These are phyloP conservation scores for Cylindroiulus punctatus DNA, from an alignment of 2,888 invertebrate genomes.

Conservation along the genomic window DNA sequence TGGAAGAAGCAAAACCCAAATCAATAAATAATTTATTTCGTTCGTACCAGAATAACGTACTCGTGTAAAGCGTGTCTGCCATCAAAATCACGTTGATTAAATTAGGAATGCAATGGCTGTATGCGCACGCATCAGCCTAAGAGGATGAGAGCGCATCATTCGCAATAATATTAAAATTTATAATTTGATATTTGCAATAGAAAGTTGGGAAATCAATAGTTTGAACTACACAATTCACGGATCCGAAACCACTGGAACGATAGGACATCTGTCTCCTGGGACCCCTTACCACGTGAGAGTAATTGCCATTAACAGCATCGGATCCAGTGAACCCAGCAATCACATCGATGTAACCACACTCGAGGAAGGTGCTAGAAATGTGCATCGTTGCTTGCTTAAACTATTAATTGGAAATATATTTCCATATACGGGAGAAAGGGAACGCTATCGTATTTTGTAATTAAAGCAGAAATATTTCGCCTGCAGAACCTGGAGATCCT, in stretches of 20 bases:
- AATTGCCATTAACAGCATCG: slow-evolving; percentile 85
- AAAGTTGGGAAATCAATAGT: slow-evolving; percentile 59
- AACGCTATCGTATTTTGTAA: not conserved
- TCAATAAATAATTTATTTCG: not conserved
- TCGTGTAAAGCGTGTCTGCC: not conserved
- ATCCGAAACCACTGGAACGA: slow-evolving; percentile 76
- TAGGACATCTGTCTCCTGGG: slow-evolving; percentile 79
- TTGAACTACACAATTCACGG: slow-evolving; percentile 73
- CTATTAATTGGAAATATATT: not conserved
- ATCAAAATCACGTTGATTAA: not conserved
- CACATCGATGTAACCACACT: slow-evolving; percentile 80
- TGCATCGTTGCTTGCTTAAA: not conserved
- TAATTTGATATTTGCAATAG: slow-evolving; percentile 52
- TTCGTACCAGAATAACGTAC: not conserved
- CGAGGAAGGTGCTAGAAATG: slow-evolving; percentile 76
- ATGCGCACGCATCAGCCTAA: not conserved
- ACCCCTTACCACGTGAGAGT: slow-evolving; percentile 84
- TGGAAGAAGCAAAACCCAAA: not conserved
- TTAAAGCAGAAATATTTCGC: slow-evolving; percentile 47
- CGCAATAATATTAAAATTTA: not conserved
- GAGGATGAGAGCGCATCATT: not conserved
- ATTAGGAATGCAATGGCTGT: not conserved
- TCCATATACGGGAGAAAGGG: not conserved
- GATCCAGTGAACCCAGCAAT: slow-evolving; percentile 80
- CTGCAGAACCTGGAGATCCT: slow-evolving; percentile 77